Percentiles rank a stretch among this genome's conserved stretches.
Evolutionary conservation across 2,113 vertebrate genomes (phyloP).

Genomic region (Rhabdomys dilectus): DNA sequence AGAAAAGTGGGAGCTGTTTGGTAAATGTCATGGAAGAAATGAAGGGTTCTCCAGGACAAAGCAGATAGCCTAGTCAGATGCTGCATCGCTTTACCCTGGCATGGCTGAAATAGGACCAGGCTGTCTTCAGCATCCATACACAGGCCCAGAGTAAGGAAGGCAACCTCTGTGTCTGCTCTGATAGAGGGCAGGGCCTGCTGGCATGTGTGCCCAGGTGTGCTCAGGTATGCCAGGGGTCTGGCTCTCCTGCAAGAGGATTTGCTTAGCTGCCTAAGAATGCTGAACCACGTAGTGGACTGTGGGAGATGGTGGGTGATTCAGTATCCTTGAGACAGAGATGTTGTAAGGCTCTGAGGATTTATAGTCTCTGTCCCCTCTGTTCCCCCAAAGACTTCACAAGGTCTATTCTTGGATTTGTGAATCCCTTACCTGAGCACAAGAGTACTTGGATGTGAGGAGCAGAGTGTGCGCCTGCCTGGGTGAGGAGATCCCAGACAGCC

Average conservation of each 20-base stretch:
- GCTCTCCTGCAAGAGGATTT: not conserved
- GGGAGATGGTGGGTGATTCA: not conserved
- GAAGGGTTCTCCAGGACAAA: not conserved
- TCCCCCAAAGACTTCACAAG: not conserved
- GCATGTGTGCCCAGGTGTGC: not conserved
- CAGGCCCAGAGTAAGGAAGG: not conserved
- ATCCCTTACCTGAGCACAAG: not conserved
- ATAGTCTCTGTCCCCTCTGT: not conserved
- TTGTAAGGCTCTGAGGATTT: not conserved
- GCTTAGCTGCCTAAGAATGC: not conserved
- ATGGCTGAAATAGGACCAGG: not conserved
- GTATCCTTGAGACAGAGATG: not conserved
- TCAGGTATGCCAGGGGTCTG: not conserved
- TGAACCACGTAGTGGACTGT: no score
- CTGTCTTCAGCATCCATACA: accelerated
- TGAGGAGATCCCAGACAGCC: not conserved
- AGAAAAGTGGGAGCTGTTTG: not conserved
- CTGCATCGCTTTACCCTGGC: not conserved
- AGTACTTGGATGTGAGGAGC: accelerated
- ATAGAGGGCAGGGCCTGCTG: not conserved
- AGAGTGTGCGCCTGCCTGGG: accelerated
- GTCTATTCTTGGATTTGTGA: not conserved
- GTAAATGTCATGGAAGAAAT: not conserved
- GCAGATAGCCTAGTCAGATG: no score
- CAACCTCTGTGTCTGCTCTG: not conserved